Percentiles rank a stretch among this genome's conserved stretches.
phyloP scores from a whole-genome alignment of 1,140 invertebrate species.

The Odontomachus brunneus region DNA sequence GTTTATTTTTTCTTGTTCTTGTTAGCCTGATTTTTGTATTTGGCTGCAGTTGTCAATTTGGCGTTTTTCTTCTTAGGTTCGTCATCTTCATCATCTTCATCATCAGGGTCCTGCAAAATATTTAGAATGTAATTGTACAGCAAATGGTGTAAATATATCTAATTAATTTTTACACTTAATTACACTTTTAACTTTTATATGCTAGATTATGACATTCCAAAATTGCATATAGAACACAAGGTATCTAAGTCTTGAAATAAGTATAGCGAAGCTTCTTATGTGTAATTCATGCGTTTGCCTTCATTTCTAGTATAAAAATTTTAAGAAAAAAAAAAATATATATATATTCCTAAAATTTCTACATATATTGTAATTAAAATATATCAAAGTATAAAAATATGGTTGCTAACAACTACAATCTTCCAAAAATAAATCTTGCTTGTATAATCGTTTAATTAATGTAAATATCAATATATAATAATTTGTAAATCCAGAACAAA shows the following conservation, averaged over 20 bases:
- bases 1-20: constrained; percentile 85
- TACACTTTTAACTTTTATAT: too few species aligned
- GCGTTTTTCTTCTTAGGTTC: constrained; percentile 84
- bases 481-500: not conserved
- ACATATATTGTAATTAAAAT: constrained; percentile 3
- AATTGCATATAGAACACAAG: not conserved
- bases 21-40: constrained; percentile 83
- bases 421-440: not conserved
- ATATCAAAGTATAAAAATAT: not conserved
- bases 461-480: not conserved
- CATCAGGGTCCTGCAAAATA: constrained; percentile 81
- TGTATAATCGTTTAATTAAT: constrained; percentile 6
- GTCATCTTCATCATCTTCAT: constrained; percentile 84
- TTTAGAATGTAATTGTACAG: constrained; percentile 33
- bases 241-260: not conserved
- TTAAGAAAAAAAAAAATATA: not conserved
- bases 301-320: not conserved
- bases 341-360: too few species aligned
- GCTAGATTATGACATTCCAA: not conserved
- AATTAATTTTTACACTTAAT: not conserved
- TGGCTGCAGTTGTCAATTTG: constrained; percentile 78
- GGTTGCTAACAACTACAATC: not conserved
- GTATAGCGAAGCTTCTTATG: not conserved
- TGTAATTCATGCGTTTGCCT: constrained; percentile 7
- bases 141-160: not conserved